phyloP scores from a whole-genome alignment of 2,113 vertebrate genomes.

The Trematomus loennbergii region DNA sequence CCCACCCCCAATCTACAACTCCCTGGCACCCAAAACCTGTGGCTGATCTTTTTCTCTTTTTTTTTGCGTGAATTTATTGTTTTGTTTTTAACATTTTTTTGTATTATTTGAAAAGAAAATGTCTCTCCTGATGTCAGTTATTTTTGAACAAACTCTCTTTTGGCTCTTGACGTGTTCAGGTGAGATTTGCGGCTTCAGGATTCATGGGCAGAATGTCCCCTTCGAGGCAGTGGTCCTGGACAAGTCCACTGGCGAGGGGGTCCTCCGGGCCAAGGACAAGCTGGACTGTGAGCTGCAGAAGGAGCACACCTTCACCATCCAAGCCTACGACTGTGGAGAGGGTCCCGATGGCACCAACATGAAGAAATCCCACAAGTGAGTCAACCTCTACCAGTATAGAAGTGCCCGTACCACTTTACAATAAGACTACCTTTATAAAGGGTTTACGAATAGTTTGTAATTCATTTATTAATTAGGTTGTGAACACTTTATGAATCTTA shows the following conservation, averaged over 20 bases:
- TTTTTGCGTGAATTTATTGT: conserved; percentile 72
- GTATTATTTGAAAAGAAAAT: not conserved
- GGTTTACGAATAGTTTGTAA: too few relatives aligned
- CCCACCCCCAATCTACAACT: conserved; percentile 84
- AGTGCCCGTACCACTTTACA: too few relatives aligned
- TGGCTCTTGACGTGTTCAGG: conserved; percentile 83
- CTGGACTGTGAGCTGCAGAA: conserved; percentile 98
- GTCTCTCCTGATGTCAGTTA: not conserved
- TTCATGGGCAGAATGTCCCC: conserved; percentile 95
- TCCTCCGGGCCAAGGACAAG: conserved; percentile 93
- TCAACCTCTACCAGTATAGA: conserved; percentile 9
- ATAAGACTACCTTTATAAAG: too few relatives aligned
- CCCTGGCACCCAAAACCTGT: conserved; percentile 89
- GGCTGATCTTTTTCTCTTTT: conserved; percentile 81
- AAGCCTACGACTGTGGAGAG: conserved; percentile 97
- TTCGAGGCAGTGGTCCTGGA: conserved; percentile 98
- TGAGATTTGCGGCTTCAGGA: conserved; percentile 99
- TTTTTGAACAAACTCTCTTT: conserved; percentile 57
- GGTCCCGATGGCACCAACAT: conserved; percentile 90
- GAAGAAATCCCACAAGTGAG: conserved; percentile 99
- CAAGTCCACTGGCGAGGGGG: conserved; percentile 95
- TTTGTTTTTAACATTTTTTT: conserved; percentile 52
- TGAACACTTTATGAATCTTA: too few relatives aligned
- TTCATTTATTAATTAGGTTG: too few relatives aligned
- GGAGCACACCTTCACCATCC: conserved; percentile 96